Conservation (phyloP, 2,888 invertebrate species). For the Tyria jacobaeae region DNA sequence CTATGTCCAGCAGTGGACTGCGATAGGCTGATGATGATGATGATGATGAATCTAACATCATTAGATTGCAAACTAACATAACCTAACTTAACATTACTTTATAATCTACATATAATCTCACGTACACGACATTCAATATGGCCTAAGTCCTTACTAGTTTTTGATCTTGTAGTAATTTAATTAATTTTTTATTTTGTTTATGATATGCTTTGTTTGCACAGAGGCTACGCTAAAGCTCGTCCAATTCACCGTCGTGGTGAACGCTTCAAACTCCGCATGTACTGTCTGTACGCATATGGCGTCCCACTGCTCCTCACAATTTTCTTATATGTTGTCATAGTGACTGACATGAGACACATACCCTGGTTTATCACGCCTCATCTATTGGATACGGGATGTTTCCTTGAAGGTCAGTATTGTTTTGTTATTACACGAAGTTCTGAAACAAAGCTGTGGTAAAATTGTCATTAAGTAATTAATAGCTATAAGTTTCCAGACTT, state of each 20-base stretch:
- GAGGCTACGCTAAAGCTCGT: constrained; percentile 78
- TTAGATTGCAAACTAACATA: no score
- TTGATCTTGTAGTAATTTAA: neutral
- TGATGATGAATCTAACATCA: no score
- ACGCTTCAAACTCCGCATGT: constrained; percentile 71
- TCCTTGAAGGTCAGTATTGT: constrained; percentile 63
- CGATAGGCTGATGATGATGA: no score
- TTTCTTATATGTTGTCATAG: constrained; percentile 44
- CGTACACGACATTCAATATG: neutral
- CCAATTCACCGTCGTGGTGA: constrained; percentile 77
- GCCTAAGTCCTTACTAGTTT: neutral
- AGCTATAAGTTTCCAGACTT: no score
- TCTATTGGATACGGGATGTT: constrained; percentile 62
- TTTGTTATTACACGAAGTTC: neutral
- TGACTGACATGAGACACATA: constrained; percentile 45
- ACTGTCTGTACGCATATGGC: constrained; percentile 72
- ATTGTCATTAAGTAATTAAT: neutral
- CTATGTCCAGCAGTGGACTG: no score
- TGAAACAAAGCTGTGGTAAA: neutral
- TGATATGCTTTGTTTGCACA: constrained; percentile 37
- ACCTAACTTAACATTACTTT: no score
- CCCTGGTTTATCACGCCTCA: constrained; percentile 73
- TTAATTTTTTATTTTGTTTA: no score
- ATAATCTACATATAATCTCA: no score
- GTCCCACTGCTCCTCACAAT: constrained; percentile 66